A percentile compares a stretch with the other conserved stretches of the same genome.
phyloP scores from a whole-genome alignment of 2,113 vertebrate species.

The Hymenochirus boettgeri region DNA sequence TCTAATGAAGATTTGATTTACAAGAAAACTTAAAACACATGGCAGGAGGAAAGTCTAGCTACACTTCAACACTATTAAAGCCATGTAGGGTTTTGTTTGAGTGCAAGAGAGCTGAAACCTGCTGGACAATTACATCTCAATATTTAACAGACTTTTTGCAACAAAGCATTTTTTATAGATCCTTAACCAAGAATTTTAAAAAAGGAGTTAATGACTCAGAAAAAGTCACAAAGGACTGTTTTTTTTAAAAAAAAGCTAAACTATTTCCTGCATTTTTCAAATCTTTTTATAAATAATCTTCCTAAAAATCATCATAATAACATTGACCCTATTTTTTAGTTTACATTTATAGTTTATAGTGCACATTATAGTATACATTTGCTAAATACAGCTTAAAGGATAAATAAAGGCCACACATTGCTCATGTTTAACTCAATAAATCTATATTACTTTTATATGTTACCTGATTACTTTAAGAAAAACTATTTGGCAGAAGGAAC shows the following conservation, averaged over 20 bases:
- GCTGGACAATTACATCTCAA: background rate
- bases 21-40: slow-evolving; percentile 9
- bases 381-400: no score
- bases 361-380: no score
- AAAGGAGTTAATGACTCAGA: background rate
- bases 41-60: background rate
- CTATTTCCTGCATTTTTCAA: no score
- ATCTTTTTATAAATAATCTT: no score
- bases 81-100: slow-evolving; percentile 8
- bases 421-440: no score
- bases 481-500: no score
- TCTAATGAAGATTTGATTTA: slow-evolving; percentile 34
- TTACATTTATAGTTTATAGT: no score
- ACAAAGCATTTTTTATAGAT: background rate
- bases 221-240: background rate
- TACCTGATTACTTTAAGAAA: no score
- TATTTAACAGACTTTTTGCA: slow-evolving; percentile 23
- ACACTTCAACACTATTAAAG: slow-evolving; percentile 14
- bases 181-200: background rate
- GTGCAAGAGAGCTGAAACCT: slow-evolving; percentile 9
- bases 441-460: no score
- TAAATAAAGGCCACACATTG: no score
- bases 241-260: background rate
- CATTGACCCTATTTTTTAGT: no score
- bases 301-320: no score